Evolutionary conservation across 2,797 vertebrate genomes (phyloP), one percentile per base, ranked within the genome.

Genomic region (Octomys mimax): DNA sequence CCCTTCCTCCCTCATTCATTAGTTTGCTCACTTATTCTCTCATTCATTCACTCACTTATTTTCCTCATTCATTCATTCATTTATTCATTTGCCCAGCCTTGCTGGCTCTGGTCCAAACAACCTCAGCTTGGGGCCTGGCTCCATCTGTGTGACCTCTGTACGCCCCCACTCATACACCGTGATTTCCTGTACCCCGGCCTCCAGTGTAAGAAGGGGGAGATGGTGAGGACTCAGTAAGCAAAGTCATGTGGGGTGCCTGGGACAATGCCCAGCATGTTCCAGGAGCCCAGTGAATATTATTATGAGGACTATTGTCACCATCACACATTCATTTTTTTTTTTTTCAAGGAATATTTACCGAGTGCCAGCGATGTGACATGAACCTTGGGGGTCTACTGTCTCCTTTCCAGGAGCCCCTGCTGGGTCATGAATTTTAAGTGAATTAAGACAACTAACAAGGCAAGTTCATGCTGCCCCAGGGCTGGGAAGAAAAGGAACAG

Each of bases 141-240:
- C 57, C 6, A 0, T 19, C 68, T 0, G 2, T 36, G 42, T 49
- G 46, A 8, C 36, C 0, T 12, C 26, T 14, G 21, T 21, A 39
- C 54, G 87, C 21, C 42, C 26, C 26, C 11, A 36, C 61, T 61
- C 31, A 0, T 13, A 24, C 19, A 18, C 54, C 13, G 18, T 19
- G 18, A 12, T 62, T 75, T 59, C 13, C 52, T 52, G 42, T 19
- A 62, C 5, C 68, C 78, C 16, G 5, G 24, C 7, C 12, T 75
- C 52, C 26, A 31, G 81, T 42, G 18, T 39, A 31, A 87, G 42
- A 42, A n/a, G 2, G 49, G 31, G 31, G 62, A 0, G 8, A 22
- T 0, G 18, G 14, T 3, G 75, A 87, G 49, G 84, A 66, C 6
- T 14, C 6, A 57, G 5, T 3, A 6, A 64, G 8, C 3, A 14